Percentiles rank a stretch among this genome's conserved stretches.
Conservation (phyloP, 37 sponge, comb jelly and placozoan genomes). For the Cliona cf. orientalis region DNA sequence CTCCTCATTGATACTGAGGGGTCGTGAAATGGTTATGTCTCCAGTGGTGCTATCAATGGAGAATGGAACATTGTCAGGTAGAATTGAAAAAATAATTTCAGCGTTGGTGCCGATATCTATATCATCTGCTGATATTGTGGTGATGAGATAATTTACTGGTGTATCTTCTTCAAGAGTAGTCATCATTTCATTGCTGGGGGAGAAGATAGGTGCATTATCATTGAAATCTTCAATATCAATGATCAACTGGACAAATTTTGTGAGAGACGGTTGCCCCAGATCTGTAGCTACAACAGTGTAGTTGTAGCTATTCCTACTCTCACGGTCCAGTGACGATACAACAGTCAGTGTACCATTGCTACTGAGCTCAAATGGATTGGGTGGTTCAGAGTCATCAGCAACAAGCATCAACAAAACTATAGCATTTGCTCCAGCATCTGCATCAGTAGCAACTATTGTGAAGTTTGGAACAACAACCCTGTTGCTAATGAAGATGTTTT, state of each 20-base stretch:
- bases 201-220: constrained; percentile 57
- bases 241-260: constrained; percentile 14
- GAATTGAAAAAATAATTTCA: constrained; percentile 34
- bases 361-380: constrained; percentile 29
- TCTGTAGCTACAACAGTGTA: constrained; percentile 61
- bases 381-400: no score
- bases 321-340: constrained; percentile 69
- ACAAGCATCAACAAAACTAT: constrained; percentile 14
- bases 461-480: background rate
- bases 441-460: constrained; percentile 17
- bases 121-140: constrained; percentile 58
- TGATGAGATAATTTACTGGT: constrained; percentile 26
- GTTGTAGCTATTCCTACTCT: constrained; percentile 14
- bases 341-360: constrained; percentile 27
- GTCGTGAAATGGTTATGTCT: constrained; percentile 3
- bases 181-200: background rate
- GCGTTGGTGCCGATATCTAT: constrained; percentile 63
- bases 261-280: constrained; percentile 19
- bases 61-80: constrained; percentile 14
- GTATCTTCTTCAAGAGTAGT: constrained; percentile 50
- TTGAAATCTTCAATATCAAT: constrained; percentile 65
- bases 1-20: background rate
- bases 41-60: constrained; percentile 50
- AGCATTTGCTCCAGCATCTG: constrained; percentile 58
- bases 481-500: constrained; percentile 15